Base-by-base conservation (phyloP, 2,113 vertebrate species). In the Planiliza haematocheilus region DNA sequence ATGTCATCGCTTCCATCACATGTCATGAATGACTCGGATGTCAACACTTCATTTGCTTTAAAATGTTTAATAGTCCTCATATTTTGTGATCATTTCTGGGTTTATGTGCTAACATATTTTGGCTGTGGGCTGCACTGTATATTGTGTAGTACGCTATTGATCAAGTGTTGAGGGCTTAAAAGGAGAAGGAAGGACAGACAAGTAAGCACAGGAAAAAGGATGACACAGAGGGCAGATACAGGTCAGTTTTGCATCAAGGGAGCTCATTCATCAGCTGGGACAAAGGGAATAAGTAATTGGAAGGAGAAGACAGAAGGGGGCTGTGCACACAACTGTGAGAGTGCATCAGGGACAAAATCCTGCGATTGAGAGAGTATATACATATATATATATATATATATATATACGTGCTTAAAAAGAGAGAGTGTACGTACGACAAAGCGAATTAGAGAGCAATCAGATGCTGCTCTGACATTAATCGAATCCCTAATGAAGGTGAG, bases 401-500 rank as follows among this genome's bases (percentile, higher is more conserved):
- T n/a, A n/a, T n/a, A n/a, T n/a, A n/a, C n/a, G 51, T 43, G 17
- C 50, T 60, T 65, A 34, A 42, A 51, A n/a, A 61, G 50, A 77
- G 16, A 42, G 18, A 74, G 64, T 7, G 1, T n/a, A 70, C 39
- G 50, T 45, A 14, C 24, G 76, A 74, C 64, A 5, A 61, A 50
- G 62, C 9, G 2, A 50, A 81, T 81, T 67, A 68, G 63, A 74
- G 70, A 70, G 74, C 67, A 59, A 65, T 83, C 45, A 41, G 69
- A 82, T 79, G 65, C 68, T 24, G 52, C 20, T 67, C 48, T 67
- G 77, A 85, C 86, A 85, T 83, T 90, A 88, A 76, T 70, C 7
- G 62, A 77, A 78, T 88, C 84, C 56, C 70, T 85, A 82, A 85
- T 85, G 88, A 86, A 86, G 84, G 82, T 74, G 84, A 87, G 67